Percentiles rank a stretch among this genome's conserved stretches.
Evolutionary conservation across 2,888 invertebrate species (phyloP).

Genomic region (Oscheius onirici): DNA sequence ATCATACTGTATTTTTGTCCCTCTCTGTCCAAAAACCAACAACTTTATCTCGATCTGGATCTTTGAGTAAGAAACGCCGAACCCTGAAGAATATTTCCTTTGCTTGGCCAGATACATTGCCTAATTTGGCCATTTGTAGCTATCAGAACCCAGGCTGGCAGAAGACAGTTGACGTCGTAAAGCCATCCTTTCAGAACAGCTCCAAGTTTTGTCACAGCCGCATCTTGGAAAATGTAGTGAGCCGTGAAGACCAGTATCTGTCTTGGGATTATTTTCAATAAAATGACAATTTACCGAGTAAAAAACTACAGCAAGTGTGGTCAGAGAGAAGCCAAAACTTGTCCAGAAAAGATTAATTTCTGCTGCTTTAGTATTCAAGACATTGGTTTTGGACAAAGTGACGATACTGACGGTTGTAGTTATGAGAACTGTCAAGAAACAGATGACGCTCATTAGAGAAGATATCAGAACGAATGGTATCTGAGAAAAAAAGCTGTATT

Average conservation of each 20-base stretch:
- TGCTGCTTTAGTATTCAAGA: background rate
- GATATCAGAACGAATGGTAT: background rate
- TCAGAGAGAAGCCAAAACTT: slow-evolving; percentile 2
- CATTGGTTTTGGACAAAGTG: background rate
- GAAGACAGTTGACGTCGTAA: slow-evolving; percentile 12
- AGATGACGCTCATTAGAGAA: background rate
- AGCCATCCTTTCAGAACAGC: background rate
- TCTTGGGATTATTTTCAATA: background rate
- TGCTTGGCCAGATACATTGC: too few relatives aligned
- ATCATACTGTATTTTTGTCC: background rate
- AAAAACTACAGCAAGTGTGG: background rate
- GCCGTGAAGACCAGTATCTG: background rate
- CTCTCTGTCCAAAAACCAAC: background rate
- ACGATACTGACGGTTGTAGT: background rate
- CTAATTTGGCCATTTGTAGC: too few relatives aligned
- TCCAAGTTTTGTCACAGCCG: background rate
- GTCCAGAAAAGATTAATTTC: slow-evolving; percentile 10
- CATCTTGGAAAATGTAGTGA: background rate
- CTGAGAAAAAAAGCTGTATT: background rate
- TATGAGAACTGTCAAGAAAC: background rate
- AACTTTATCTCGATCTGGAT: too few relatives aligned
- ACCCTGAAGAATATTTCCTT: too few relatives aligned
- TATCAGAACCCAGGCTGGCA: background rate
- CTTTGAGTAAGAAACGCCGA: too few relatives aligned
- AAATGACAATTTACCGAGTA: background rate